Evolutionary conservation across 2,888 invertebrate genomes (phyloP), one percentile per base, ranked within the genome.

Genomic region (Metalampra italica): DNA sequence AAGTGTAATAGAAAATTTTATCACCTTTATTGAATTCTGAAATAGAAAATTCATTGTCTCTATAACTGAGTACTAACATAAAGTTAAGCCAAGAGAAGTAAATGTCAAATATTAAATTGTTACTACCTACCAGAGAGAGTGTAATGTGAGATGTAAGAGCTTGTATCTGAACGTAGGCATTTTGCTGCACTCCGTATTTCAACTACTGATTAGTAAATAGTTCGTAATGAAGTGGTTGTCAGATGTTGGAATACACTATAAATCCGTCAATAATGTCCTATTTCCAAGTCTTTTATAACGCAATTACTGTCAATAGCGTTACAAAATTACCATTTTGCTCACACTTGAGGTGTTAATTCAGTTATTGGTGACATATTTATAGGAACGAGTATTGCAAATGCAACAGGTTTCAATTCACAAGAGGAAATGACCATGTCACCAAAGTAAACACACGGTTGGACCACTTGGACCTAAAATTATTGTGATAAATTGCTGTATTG

Each of bases 291-390:
- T 62, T 60, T 66, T 66, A 63, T 63, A 65, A 56, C 8, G 69
- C 68, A 69, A 73, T 75, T 75, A 75, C 65, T 66, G 71, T 66
- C 71, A 64, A 60, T 66, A 52, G 54, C 53, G 57, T 68, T 69
- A 66, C 66, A 63, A 68, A 68, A 74, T 71, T 63, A 67, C 63
- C 62, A 65, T 73, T 75, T 22, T 64, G 71, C 71, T 69, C 66
- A 68, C 70, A 72, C 66, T 64, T 54, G 56, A 68, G 65, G 74
- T 71, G 77, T 76, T 75, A 75, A 81, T 78, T 75, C 69, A 68
- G 70, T 70, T 71, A 72, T 68, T 67, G 63, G 63, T 56, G 63
- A 65, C 64, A 61, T 74, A 75, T 76, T 75, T 71, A 75, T 71
- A 54, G 64, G 64, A 66, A 63, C 73, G 15, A 58, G 68, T 71